Evolutionary conservation across 2,888 invertebrate species (phyloP).

Genomic region (Seira sanloemensis): DNA sequence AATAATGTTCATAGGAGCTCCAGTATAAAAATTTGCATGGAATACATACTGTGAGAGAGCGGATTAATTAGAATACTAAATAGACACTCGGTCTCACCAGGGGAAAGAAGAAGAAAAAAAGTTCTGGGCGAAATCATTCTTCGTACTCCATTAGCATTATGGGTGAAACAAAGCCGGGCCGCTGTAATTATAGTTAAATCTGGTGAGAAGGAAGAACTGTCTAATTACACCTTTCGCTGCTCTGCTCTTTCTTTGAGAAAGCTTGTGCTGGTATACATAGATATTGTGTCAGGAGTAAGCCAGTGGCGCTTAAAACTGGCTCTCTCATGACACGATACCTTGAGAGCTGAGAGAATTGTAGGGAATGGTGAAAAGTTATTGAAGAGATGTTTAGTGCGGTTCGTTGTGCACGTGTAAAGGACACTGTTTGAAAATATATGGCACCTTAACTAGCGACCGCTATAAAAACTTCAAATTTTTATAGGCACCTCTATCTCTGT

Average conservation of each 20-base stretch:
- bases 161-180: slow-evolving; percentile 33
- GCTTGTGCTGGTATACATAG: neutral
- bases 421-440: slow-evolving; percentile 18
- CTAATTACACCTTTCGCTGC: slow-evolving; percentile 28
- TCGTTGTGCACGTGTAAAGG: slow-evolving; percentile 44
- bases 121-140: slow-evolving; percentile 40
- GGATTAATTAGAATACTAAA: slow-evolving; percentile 53
- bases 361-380: slow-evolving; percentile 41
- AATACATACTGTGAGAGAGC: neutral
- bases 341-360: slow-evolving; percentile 33
- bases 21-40: slow-evolving; percentile 43
- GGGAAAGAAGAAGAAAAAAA: neutral
- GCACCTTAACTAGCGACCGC: no score
- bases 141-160: slow-evolving; percentile 59
- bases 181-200: slow-evolving; percentile 56
- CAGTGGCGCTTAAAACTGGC: neutral
- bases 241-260: neutral
- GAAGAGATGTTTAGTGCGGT: slow-evolving; percentile 44
- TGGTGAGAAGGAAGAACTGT: slow-evolving; percentile 29
- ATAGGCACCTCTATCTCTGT: no score
- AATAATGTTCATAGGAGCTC: no score
- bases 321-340: neutral
- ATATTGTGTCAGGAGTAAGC: no score
- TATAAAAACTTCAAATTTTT: no score
- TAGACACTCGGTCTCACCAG: neutral